These are phyloP conservation scores for Hippocampus comes DNA, from an alignment of 2,113 vertebrate genomes.

Conservation along the genomic window DNA sequence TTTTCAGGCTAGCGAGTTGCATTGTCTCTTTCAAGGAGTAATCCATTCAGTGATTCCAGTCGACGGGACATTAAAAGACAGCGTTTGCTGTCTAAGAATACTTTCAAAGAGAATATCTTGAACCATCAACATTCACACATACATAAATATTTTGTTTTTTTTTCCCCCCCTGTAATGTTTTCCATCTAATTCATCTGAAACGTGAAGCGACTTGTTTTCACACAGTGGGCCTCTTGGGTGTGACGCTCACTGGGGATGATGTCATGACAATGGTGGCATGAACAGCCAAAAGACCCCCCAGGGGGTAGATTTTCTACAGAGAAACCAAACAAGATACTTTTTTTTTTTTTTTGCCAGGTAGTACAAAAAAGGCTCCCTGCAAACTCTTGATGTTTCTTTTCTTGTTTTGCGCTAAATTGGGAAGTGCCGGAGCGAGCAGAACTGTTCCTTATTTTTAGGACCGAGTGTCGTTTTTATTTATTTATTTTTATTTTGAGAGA, in stretches of 20 bases:
- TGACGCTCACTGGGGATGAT: slow-evolving; percentile 36
- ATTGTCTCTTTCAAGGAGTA: too few species aligned
- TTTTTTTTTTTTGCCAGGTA: neutral
- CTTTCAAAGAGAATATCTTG: neutral
- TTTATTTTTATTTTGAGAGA: slow-evolving; percentile 2
- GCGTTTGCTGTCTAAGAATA: neutral
- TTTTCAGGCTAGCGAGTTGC: too few species aligned
- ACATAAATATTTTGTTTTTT: neutral
- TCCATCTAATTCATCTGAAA: neutral
- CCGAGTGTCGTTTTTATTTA: neutral
- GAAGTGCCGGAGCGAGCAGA: neutral
- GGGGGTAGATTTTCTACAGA: slow-evolving; percentile 33
- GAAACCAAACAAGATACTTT: neutral
- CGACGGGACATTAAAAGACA: neutral
- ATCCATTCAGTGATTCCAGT: too few species aligned
- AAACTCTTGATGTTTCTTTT: neutral
- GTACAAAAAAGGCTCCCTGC: neutral
- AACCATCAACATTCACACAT: neutral
- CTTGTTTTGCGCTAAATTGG: neutral
- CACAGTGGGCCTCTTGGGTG: neutral
- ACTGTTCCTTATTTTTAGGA: neutral
- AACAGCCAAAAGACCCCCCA: slow-evolving; percentile 50
- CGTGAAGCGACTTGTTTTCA: neutral
- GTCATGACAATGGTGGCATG: slow-evolving; percentile 56
- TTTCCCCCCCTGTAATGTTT: neutral